Conservation (phyloP, 2,888 invertebrate species). For the Dorcus parallelipipedus region DNA sequence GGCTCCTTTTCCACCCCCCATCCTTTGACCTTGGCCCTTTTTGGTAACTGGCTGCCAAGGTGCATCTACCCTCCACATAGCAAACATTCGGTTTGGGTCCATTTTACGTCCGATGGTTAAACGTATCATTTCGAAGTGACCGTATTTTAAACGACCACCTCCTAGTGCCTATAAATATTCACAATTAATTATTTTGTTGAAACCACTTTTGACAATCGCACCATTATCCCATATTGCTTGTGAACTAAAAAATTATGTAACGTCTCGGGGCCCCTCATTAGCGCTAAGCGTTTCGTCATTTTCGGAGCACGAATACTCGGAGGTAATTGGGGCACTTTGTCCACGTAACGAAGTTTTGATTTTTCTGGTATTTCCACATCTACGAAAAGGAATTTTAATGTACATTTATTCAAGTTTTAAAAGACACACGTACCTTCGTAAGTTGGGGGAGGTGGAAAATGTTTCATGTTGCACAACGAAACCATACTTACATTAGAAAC, state of each 20-base stretch:
- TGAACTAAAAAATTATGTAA: slow-evolving; percentile 82
- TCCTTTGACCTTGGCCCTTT: slow-evolving; percentile 84
- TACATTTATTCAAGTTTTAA: background rate
- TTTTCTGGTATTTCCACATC: slow-evolving; percentile 73
- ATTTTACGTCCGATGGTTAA: slow-evolving; percentile 72
- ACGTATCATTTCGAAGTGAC: slow-evolving; percentile 89
- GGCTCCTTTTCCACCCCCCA: slow-evolving; percentile 95
- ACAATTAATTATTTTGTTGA: background rate
- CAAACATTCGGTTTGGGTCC: slow-evolving; percentile 81
- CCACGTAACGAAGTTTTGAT: slow-evolving; percentile 65
- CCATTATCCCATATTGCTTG: slow-evolving; percentile 91
- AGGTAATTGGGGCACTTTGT: slow-evolving; percentile 70
- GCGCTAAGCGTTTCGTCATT: slow-evolving; percentile 78
- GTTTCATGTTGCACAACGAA: slow-evolving; percentile 59
- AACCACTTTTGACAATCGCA: slow-evolving; percentile 48
- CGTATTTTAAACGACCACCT: slow-evolving; percentile 76
- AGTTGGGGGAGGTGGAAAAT: slow-evolving; percentile 65
- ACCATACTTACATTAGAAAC: slow-evolving; percentile 2
- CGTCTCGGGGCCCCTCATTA: slow-evolving; percentile 87
- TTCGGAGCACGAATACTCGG: slow-evolving; percentile 69
- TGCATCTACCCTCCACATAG: slow-evolving; percentile 88
- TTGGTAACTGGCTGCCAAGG: slow-evolving; percentile 96
- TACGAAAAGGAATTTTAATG: slow-evolving; percentile 38
- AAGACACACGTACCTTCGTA: slow-evolving; percentile 56
- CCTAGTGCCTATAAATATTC: slow-evolving; percentile 63